phyloP scores from a whole-genome alignment of 2,888 invertebrate genomes.

The Rhingia campestris region DNA sequence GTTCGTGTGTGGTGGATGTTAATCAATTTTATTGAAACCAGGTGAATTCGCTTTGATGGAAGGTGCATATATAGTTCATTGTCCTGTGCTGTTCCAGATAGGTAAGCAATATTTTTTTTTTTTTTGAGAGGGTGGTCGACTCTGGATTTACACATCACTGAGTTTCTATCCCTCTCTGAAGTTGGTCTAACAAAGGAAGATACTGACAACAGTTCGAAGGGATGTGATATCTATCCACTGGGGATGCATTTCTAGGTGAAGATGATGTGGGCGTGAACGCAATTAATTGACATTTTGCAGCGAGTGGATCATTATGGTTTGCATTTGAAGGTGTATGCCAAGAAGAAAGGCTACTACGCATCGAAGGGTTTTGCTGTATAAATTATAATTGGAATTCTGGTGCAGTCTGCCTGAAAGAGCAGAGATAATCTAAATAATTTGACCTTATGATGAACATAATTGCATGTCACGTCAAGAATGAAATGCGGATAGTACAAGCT shows the following conservation, averaged over 20 bases:
- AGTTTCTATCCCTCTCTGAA: neutral
- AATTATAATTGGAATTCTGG: neutral
- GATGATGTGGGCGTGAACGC: neutral
- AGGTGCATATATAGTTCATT: constrained; percentile 51
- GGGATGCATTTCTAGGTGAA: too few relatives aligned
- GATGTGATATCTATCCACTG: too few relatives aligned
- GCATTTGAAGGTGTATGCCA: neutral
- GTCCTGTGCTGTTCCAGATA: constrained; percentile 51
- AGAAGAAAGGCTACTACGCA: constrained; percentile 9
- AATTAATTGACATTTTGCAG: constrained; percentile 27
- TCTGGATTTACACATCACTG: constrained; percentile 15
- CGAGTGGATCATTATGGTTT: neutral
- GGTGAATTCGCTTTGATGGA: constrained; percentile 24
- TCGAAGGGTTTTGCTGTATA: neutral
- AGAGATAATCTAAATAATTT: too few relatives aligned
- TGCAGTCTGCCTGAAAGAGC: neutral
- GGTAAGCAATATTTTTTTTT: constrained; percentile 11
- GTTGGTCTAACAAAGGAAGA: neutral
- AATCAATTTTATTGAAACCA: constrained; percentile 41
- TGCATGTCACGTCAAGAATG: too few relatives aligned
- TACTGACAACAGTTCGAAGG: neutral
- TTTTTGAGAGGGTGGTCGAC: neutral
- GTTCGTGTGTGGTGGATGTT: neutral
- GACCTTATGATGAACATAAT: too few relatives aligned
- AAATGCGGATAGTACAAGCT: too few relatives aligned